A percentile compares a stretch with the other conserved stretches of the same genome.
Evolutionary conservation across 2,797 vertebrate genomes (phyloP).

Genomic region (Propithecus perrieri): DNA sequence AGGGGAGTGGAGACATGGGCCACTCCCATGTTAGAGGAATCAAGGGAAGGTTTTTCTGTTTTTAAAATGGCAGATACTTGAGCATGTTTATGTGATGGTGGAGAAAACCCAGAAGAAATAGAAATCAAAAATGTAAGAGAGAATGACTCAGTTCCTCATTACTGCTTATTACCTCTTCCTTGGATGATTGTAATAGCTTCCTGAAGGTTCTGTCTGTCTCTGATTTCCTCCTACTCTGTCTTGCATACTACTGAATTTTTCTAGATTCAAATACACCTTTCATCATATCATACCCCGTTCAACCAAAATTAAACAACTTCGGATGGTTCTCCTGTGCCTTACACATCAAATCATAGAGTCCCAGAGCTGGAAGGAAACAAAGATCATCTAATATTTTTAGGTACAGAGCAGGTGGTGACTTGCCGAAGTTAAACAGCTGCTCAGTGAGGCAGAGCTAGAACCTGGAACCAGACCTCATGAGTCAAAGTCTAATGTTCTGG

Average conservation of each 20-base stretch:
- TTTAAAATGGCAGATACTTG: not conserved
- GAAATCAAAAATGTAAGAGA: not conserved
- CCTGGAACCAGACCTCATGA: not conserved
- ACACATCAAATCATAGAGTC: not conserved
- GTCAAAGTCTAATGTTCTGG: not conserved
- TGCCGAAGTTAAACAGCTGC: not conserved
- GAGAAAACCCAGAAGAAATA: not conserved
- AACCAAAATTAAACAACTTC: not conserved
- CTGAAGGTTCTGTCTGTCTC: not conserved
- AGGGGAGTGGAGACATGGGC: not conserved
- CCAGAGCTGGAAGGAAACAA: not conserved
- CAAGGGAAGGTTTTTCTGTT: not conserved
- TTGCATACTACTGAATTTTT: not conserved
- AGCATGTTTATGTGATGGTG: not conserved
- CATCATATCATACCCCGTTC: not conserved
- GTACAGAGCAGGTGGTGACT: not conserved
- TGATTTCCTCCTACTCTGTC: not conserved
- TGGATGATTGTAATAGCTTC: not conserved
- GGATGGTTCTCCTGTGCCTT: not conserved
- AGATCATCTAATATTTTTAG: not conserved
- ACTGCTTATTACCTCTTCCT: not conserved
- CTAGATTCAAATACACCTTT: not conserved
- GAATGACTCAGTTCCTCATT: not conserved
- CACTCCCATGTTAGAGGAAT: not conserved
- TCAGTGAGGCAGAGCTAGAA: not conserved